Evolutionary conservation across 2,113 vertebrate genomes (phyloP), one percentile per base, ranked within the genome.

Genomic region (Alligator sinensis): DNA sequence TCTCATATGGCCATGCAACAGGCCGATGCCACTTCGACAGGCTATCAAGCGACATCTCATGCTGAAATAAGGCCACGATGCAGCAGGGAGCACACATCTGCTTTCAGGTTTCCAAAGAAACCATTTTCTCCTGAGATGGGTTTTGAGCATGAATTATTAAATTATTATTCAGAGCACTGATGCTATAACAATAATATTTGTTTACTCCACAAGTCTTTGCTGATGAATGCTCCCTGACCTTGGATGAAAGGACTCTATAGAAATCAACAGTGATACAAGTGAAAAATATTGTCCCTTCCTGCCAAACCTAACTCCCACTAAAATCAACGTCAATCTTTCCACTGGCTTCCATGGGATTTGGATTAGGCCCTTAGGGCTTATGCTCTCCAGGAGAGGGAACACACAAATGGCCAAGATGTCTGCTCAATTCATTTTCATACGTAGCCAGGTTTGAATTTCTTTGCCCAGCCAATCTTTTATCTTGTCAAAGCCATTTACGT

Each of bases 361-460:
- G 54, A 79, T 60, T 85, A 34, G 82, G 68, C 68, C 30, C 5
- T 38, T 34, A 38, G 38, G 16, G 17, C 18, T 21, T 38, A 38
- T 0, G 0, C 87, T 77, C 1, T 80, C 81, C 38, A 1, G 77
- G 79, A 81, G 79, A 77, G 21, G 30, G 86, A 95, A 77, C 88
- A 80, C 95, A 81, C 55, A 94, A 95, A 94, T 64, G 80, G 88
- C 93, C 83, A 84, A 77, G 77, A 47, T 89, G 92, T 91, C 87
- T 90, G 55, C 27, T 25, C 77, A 92, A 92, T 77, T 93, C 94
- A 94, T 58, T 86, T 79, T 13, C 59, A 62, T 7, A 14, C 15
- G 28, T n/a, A 94, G 90, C 82, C 92, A 95, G 66, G 63, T 58
- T 85, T 59, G 38, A 91, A 80, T 64, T 93, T 27, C 84, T 94